Conservation (phyloP, 92 coral and sea anemone genomes). For the Zoanthus gigantus region DNA sequence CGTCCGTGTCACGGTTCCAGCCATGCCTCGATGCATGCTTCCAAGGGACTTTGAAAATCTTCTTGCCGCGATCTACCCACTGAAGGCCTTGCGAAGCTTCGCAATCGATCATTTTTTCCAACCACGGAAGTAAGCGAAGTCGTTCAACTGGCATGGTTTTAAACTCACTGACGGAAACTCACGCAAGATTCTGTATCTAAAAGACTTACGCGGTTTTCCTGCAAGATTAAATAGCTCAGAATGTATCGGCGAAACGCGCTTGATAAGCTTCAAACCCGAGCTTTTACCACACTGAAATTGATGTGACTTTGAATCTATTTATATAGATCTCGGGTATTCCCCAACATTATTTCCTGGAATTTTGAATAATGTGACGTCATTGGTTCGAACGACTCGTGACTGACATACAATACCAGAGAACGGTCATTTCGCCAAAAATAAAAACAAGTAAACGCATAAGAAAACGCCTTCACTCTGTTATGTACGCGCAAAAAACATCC, state of each 20-base stretch:
- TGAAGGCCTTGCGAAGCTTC: constrained; percentile 80
- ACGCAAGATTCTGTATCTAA: background rate
- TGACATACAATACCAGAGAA: background rate
- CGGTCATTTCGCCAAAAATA: constrained; percentile 36
- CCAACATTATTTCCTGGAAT: constrained; percentile 65
- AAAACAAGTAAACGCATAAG: background rate
- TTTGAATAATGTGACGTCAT: constrained; percentile 64
- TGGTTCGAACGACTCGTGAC: constrained; percentile 3
- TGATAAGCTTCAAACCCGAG: background rate
- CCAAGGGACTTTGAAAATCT: constrained; percentile 93
- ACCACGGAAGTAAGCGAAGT: constrained; percentile 96
- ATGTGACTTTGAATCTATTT: background rate
- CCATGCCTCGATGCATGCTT: constrained; percentile 99
- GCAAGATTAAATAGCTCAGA: background rate
- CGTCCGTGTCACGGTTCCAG: constrained; percentile 84
- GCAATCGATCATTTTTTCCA: constrained; percentile 74
- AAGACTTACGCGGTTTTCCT: background rate
- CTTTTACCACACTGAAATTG: background rate
- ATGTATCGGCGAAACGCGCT: background rate
- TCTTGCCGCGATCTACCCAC: constrained; percentile 84
- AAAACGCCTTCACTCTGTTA: background rate
- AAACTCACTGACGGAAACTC: background rate
- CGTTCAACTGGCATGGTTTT: constrained; percentile 89
- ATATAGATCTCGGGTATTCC: constrained; percentile 62
- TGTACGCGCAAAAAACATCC: background rate